Evolutionary conservation across 2,888 invertebrate species (phyloP).

Genomic region (Omphaloscelis lunosa): DNA sequence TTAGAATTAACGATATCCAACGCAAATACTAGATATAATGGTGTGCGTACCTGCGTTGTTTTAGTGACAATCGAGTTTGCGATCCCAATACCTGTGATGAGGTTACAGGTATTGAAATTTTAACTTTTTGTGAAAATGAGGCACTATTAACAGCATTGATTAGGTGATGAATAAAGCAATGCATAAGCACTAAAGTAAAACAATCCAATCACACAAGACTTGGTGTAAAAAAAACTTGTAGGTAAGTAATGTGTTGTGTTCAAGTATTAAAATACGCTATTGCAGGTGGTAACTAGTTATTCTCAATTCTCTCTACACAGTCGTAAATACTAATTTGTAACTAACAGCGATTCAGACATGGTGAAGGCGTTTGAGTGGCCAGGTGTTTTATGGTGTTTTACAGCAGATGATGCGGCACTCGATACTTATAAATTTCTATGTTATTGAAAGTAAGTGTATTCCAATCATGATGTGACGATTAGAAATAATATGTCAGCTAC

Average conservation of each 20-base stretch:
- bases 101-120: neutral
- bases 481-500: neutral
- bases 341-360: conserved; percentile 2
- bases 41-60: neutral
- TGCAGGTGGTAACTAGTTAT: conserved; percentile 16
- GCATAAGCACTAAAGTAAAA: neutral
- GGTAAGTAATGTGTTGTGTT: neutral
- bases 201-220: neutral
- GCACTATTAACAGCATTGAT: neutral
- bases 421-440: neutral
- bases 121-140: neutral
- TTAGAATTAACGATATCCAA: conserved; percentile 32
- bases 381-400: neutral
- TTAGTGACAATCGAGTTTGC: neutral
- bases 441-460: neutral
- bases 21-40: conserved; percentile 2
- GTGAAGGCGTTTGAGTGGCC: neutral
- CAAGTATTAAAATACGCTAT: neutral
- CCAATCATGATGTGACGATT: neutral
- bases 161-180: neutral
- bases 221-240: neutral
- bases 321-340: conserved; percentile 18
- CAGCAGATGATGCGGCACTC: neutral
- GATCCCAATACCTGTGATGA: neutral
- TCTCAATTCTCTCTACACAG: conserved; percentile 6